phyloP scores from a whole-genome alignment of 2,797 vertebrate genomes.

The Harpagifer antarcticus region DNA sequence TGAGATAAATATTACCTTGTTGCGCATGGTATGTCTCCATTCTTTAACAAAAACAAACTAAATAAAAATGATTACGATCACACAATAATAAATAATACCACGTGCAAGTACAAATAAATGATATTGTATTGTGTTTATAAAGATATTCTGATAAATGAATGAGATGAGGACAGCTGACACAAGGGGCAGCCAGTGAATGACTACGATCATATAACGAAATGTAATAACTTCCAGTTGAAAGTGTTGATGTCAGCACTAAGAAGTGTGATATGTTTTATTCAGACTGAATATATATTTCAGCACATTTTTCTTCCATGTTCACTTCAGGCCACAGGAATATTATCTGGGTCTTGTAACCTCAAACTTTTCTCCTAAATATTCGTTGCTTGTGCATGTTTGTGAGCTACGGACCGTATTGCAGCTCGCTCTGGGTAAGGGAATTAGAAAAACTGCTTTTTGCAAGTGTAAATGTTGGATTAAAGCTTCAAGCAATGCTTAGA shows the following conservation, averaged over 20 bases:
- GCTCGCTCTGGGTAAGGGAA: not conserved
- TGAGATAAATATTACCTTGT: not conserved
- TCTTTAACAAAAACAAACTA: not conserved
- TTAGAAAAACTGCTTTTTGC: conserved; percentile 6
- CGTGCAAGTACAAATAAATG: not conserved
- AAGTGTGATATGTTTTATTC: conserved; percentile 28
- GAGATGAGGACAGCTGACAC: not conserved
- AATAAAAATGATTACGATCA: not conserved
- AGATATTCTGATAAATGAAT: not conserved
- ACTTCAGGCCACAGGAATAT: conserved; percentile 16
- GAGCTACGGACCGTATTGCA: not conserved
- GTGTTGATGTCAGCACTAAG: conserved; percentile 18
- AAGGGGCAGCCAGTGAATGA: not conserved
- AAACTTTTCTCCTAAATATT: conserved; percentile 16
- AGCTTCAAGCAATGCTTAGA: conserved; percentile 17
- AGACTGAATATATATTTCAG: conserved; percentile 15
- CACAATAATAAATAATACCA: not conserved
- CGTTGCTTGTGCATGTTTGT: not conserved
- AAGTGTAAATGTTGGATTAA: conserved; percentile 18
- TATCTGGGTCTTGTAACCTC: conserved; percentile 10
- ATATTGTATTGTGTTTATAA: not conserved
- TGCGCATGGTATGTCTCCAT: not conserved
- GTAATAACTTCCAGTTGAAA: conserved; percentile 1
- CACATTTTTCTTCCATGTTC: conserved; percentile 16
- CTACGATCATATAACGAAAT: not conserved